Evolutionary conservation across 2,797 vertebrate genomes (phyloP), one percentile per base, ranked within the genome.

Genomic region (Coregonus sp.): DNA sequence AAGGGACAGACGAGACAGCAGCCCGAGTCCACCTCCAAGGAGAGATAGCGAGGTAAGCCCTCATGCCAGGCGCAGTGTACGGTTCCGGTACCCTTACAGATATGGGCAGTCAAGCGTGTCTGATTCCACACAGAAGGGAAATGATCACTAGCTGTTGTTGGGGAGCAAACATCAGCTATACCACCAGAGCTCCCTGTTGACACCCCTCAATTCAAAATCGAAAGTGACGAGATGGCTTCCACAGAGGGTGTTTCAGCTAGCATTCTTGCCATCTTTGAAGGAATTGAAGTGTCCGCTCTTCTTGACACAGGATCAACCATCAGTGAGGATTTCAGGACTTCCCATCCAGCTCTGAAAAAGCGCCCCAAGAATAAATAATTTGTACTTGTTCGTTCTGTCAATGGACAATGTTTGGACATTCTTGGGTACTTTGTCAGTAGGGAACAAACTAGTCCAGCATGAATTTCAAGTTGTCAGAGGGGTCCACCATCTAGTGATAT

Each of bases 401-500:
- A 69, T 77, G 72, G 79, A 52, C 52, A 70, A 11, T 73, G 66
- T 33, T 25, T 76, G 25, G 63, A 82, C 70, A 75, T 74, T 3
- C 29, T 80, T 37, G 78, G 81, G 16, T n/a, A 81, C 37, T 51
- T 69, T 52, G 59, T 61, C 59, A 61, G 16, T 81, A 20, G 75
- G 66, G 25, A 51, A 75, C 14, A n/a, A 67, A n/a, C 31, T 73
- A 4, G 65, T 77, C 65, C 33, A 82, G 25, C 79, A 52, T 73
- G 67, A 79, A 4, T 82, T 82, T 66, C 40, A 77, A 50, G 25
- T 82, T 65, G 61, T 81, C 59, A 77, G 70, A 71, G 61, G 74
- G 7, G 71, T 47, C 25, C 31, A 40, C 63, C 51, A 70, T 7
- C 63, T 18, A 3, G 35, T 73, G 1, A 78, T 78, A 37, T 25